Evolutionary conservation across 2,888 invertebrate genomes (phyloP), one percentile per base, ranked within the genome.

Genomic region (Tineola bisselliella): DNA sequence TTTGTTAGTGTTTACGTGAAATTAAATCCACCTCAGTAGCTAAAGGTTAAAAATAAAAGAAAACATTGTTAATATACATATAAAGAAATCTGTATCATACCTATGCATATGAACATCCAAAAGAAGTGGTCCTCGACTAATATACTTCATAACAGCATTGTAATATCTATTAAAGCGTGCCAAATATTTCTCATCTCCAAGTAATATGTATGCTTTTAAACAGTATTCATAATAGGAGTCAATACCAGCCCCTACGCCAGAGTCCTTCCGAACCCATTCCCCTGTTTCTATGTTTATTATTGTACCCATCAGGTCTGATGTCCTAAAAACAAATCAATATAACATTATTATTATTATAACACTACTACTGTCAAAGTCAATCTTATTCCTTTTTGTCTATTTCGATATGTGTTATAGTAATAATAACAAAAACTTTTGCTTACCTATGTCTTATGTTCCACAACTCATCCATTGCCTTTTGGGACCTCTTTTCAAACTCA

Each of bases 141-240:
- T 93, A 77, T 99, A 99, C 76, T 97, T 97, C 97, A 97, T 98
- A 59, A 98, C 92, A 0, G 97, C 97, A 69, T 93, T 93, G 82
- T 98, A 98, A 81, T 98, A 98, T 71, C 95, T 90, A 70, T 97
- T 98, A 78, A 99, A 99, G 65, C 99, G 89, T 54, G 95, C 93
- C 67, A 99, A 87, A 79, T 98, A 99, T 66, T 94, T 94, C 70
- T 96, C 95, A 75, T 99, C 98, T 0, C 95, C 94, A 5, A 99
- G 89, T 61, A 99, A 88, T 65, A 99, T 96, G 79, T 99, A 99
- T 0, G 98, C 97, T 80, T 99, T 99, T 31, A 99, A 89, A 65
- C 97, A 94, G 80, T 99, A 99, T 80, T 99, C 99, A 74, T 99
- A 99, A 80, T 99, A 99, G 0, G 98, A 98, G 82, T 99, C 99